Percentiles rank a stretch among this genome's conserved stretches.
Evolutionary conservation across 2,113 vertebrate genomes (phyloP).

Genomic region (Coptodon bakossiorum): DNA sequence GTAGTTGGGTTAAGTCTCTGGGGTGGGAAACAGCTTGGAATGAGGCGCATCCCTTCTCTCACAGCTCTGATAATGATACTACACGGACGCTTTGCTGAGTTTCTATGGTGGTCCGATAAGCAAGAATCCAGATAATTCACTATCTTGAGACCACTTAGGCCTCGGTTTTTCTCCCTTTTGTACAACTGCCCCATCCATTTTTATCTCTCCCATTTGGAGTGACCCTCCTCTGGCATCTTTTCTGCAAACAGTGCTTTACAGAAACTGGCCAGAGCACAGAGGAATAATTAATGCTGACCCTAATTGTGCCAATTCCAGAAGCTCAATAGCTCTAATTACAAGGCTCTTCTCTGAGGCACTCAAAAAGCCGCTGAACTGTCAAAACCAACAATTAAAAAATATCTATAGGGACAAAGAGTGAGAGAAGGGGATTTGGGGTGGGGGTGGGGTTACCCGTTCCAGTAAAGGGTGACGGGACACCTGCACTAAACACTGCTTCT

Average conservation of each 20-base stretch:
- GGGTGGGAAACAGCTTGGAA: neutral
- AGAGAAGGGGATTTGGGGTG: neutral
- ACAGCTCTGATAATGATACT: constrained; percentile 3
- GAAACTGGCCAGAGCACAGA: constrained; percentile 76
- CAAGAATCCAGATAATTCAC: neutral
- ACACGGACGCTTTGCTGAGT: neutral
- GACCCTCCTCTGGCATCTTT: constrained; percentile 33
- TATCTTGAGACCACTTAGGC: neutral
- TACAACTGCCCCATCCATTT: neutral
- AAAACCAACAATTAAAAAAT: constrained; percentile 73
- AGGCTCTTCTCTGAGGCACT: constrained; percentile 73
- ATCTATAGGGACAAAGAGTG: constrained; percentile 53
- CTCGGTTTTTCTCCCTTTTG: neutral
- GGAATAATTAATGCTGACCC: constrained; percentile 80
- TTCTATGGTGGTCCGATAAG: neutral
- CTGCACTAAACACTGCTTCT: constrained; percentile 38
- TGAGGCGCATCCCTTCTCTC: neutral
- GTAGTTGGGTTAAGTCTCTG: neutral
- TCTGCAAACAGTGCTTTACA: constrained; percentile 70
- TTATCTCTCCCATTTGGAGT: neutral
- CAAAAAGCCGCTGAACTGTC: constrained; percentile 79
- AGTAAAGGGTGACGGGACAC: constrained; percentile 36
- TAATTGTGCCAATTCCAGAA: constrained; percentile 87
- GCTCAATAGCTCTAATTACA: constrained; percentile 91
- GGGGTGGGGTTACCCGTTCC: neutral